These are phyloP conservation scores for Eupithecia exiguata DNA, from an alignment of 2,888 invertebrate species.

Conservation along the genomic window DNA sequence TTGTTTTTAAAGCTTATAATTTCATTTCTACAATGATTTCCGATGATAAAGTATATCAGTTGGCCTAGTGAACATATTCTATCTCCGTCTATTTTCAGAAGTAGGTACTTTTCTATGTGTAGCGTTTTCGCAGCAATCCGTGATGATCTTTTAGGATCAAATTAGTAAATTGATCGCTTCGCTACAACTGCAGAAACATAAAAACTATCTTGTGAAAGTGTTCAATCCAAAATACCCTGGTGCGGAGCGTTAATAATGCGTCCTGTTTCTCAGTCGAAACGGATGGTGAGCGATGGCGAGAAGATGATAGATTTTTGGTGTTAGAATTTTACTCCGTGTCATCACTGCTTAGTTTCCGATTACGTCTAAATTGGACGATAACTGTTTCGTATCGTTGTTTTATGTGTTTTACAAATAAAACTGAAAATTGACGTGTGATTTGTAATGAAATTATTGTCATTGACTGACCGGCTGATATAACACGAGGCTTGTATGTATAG, in stretches of 20 bases:
- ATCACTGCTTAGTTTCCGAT: slow-evolving; percentile 78
- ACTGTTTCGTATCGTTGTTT: slow-evolving; percentile 72
- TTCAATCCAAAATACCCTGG: slow-evolving; percentile 74
- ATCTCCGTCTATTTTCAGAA: slow-evolving; percentile 89
- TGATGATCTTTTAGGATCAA: slow-evolving; percentile 85
- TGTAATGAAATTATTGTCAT: slow-evolving; percentile 82
- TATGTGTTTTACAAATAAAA: slow-evolving; percentile 71
- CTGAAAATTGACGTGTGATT: slow-evolving; percentile 72
- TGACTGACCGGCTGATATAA: slow-evolving; percentile 85
- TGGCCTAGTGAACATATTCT: slow-evolving; percentile 82
- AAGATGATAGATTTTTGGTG: slow-evolving; percentile 84
- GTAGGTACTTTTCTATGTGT: slow-evolving; percentile 86
- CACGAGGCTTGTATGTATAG: slow-evolving; percentile 85
- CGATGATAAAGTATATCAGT: slow-evolving; percentile 56
- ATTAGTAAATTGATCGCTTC: slow-evolving; percentile 82
- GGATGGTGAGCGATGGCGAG: slow-evolving; percentile 84
- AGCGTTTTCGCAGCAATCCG: slow-evolving; percentile 86
- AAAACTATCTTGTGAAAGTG: slow-evolving; percentile 80
- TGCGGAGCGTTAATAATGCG: slow-evolving; percentile 83
- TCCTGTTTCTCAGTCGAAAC: slow-evolving; percentile 81
- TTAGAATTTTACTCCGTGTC: slow-evolving; percentile 83
- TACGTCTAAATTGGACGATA: slow-evolving; percentile 70
- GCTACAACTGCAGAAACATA: slow-evolving; percentile 72
- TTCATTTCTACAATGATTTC: slow-evolving; percentile 12
- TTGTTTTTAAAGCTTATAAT: background rate